Conservation (phyloP, 2,888 invertebrate species). For the Acleris sparsana region DNA sequence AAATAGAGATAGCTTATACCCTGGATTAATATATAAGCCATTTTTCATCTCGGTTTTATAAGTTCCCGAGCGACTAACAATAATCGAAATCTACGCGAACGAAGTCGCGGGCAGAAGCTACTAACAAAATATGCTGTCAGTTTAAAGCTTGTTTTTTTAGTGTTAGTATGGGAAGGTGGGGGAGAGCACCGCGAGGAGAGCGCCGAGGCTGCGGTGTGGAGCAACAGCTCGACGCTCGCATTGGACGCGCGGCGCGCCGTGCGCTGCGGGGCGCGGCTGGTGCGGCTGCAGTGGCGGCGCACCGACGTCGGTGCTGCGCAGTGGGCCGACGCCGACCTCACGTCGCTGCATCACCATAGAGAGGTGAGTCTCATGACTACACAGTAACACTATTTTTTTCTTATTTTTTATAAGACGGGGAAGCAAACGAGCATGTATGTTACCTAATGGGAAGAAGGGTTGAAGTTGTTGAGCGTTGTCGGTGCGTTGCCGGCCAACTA, state of each 20-base stretch:
- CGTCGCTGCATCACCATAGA: constrained; percentile 73
- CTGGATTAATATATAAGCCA: background rate
- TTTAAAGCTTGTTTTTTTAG: constrained; percentile 45
- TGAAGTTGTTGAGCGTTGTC: too few relatives aligned
- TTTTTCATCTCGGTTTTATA: too few relatives aligned
- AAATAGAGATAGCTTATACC: too few relatives aligned
- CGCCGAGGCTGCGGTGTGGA: constrained; percentile 77
- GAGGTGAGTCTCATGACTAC: too few relatives aligned
- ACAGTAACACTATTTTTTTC: too few relatives aligned
- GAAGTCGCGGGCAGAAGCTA: background rate
- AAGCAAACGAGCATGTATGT: too few relatives aligned
- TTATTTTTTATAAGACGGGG: too few relatives aligned
- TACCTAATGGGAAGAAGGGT: too few relatives aligned
- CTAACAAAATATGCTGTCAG: background rate
- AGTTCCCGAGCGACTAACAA: too few relatives aligned
- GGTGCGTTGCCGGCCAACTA: too few relatives aligned
- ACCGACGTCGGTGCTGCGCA: constrained; percentile 60
- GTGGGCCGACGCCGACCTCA: constrained; percentile 77
- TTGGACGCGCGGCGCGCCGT: constrained; percentile 75
- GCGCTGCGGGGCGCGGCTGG: constrained; percentile 73
- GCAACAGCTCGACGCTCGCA: constrained; percentile 75
- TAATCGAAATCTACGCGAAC: background rate
- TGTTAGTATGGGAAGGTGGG: constrained; percentile 77
- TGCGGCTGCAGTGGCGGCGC: constrained; percentile 74
- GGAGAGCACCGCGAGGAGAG: constrained; percentile 61